phyloP scores from a whole-genome alignment of 2,797 vertebrate genomes.

The Chromis chromis region DNA sequence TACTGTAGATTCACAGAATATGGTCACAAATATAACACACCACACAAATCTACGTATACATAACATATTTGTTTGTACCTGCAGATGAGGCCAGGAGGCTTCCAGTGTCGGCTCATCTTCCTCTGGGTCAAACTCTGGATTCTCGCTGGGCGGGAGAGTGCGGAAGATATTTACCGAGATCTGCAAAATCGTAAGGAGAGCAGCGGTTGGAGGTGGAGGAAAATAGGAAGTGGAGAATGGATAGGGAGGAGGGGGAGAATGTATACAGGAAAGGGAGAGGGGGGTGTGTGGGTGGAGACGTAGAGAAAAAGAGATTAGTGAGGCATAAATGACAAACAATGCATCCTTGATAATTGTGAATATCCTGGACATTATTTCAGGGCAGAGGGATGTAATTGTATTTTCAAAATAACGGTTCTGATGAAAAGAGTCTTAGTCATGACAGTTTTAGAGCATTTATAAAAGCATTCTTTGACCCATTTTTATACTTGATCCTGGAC shows the following conservation, averaged over 20 bases:
- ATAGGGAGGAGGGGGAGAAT: neutral
- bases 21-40: neutral
- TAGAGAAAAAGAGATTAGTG: slow-evolving; percentile 14
- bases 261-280: neutral
- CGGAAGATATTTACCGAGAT: slow-evolving; percentile 96
- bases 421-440: neutral
- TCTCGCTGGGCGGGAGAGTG: slow-evolving; percentile 93
- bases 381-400: neutral
- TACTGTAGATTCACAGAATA: neutral
- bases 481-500: neutral
- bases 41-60: neutral
- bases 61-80: slow-evolving; percentile 76
- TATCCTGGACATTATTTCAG: neutral
- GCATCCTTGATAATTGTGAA: neutral
- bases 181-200: slow-evolving; percentile 67
- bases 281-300: neutral
- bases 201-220: neutral
- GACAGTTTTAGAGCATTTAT: too few relatives aligned
- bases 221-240: neutral
- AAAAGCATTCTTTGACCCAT: neutral
- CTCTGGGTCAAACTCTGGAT: slow-evolving; percentile 94
- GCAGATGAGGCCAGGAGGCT: slow-evolving; percentile 94
- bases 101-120: slow-evolving; percentile 94
- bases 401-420: neutral
- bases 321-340: neutral